A percentile compares a stretch with the other conserved stretches of the same genome.
Evolutionary conservation across 2,797 vertebrate species (phyloP).

Genomic region (Neosilurus hyrtlii): DNA sequence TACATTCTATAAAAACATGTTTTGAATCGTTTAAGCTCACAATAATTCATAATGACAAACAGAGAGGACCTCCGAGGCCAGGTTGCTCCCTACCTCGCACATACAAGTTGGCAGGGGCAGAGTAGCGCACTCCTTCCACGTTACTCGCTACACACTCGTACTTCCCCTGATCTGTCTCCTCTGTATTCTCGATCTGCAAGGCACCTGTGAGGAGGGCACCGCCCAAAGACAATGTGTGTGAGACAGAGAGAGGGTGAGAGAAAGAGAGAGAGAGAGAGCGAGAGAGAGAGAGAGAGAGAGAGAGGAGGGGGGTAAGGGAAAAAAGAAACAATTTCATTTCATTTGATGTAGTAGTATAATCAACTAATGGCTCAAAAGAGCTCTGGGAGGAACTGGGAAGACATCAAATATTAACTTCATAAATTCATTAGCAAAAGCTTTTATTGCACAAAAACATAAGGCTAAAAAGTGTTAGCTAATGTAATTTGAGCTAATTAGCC

Average conservation of each 20-base stretch:
- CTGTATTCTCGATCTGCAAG: conserved; percentile 98
- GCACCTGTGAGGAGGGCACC: conserved; percentile 80
- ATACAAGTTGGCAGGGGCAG: conserved; percentile 97
- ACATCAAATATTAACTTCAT: not conserved
- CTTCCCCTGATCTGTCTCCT: conserved; percentile 99
- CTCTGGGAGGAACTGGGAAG: conserved; percentile 5
- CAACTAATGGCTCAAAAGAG: conserved; percentile 49
- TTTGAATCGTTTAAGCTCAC: not conserved
- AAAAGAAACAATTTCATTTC: conserved; percentile 45
- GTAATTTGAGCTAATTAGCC: not conserved
- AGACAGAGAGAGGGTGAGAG: conserved; percentile 51
- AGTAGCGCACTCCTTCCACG: conserved; percentile 95
- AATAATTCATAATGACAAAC: conserved; percentile 21
- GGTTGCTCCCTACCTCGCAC: conserved; percentile 98
- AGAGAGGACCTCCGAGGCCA: conserved; percentile 62
- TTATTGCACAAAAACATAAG: not conserved
- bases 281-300: conserved; percentile 42
- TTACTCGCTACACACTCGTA: conserved; percentile 99
- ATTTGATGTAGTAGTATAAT: conserved; percentile 25
- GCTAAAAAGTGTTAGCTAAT: not conserved
- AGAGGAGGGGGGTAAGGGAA: conserved; percentile 1
- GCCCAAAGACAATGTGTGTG: conserved; percentile 29
- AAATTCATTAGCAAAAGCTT: not conserved
- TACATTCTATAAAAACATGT: not conserved
- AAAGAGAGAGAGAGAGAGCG: conserved; percentile 35